Evolutionary conservation across 2,797 vertebrate species (phyloP).

Genomic region (Macroramphosus scolopax): DNA sequence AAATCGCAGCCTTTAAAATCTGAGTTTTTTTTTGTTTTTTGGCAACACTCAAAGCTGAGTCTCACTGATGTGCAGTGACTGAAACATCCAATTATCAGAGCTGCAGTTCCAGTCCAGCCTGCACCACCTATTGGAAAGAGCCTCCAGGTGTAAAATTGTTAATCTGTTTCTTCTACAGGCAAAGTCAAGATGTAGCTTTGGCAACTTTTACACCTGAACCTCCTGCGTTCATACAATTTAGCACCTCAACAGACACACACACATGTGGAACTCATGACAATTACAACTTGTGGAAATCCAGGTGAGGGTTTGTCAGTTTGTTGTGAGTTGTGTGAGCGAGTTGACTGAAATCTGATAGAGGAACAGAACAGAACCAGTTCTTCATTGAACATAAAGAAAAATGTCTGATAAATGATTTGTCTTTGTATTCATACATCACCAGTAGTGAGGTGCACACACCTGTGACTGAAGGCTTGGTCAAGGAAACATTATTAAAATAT

Average conservation of each 20-base stretch:
- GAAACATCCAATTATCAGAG: neutral
- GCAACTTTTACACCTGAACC: too few species aligned
- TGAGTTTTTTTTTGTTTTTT: neutral
- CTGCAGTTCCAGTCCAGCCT: slow-evolving; percentile 1
- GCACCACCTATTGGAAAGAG: neutral
- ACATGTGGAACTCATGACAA: neutral
- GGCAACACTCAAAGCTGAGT: neutral
- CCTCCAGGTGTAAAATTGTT: neutral
- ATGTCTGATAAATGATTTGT: too few species aligned
- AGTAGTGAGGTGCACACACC: slow-evolving; percentile 56
- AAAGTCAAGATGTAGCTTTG: neutral
- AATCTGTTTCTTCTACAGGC: neutral
- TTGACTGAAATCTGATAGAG: too few species aligned
- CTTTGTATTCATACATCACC: slow-evolving; percentile 19
- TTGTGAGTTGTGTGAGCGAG: too few species aligned
- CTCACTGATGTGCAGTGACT: neutral
- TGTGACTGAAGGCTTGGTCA: slow-evolving; percentile 74
- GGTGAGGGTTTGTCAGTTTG: too few species aligned
- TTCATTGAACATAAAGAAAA: too few species aligned
- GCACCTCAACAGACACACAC: neutral
- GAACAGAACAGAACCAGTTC: too few species aligned
- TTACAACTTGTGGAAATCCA: too few species aligned
- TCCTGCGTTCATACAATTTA: neutral
- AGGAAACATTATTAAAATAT: slow-evolving; percentile 46
- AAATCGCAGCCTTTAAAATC: neutral